Evolutionary conservation across 2,888 invertebrate genomes (phyloP).

Genomic region (Hypena proboscidalis): DNA sequence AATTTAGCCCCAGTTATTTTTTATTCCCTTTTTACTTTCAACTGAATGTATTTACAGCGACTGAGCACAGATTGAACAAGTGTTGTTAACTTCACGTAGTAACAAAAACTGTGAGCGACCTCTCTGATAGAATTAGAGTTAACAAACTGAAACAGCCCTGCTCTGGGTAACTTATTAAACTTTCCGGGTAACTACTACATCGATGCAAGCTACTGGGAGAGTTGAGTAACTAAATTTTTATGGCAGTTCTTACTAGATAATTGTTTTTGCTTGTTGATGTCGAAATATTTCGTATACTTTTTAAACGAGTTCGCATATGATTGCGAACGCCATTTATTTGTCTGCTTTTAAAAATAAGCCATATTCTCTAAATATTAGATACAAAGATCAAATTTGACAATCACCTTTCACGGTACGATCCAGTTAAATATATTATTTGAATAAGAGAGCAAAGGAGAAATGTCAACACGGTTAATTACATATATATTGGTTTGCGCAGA

Average conservation of each 20-base stretch:
- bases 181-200: slow-evolving; percentile 42
- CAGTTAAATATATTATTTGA: too few relatives aligned
- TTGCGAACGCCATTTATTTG: too few relatives aligned
- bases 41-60: slow-evolving; percentile 32
- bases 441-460: too few relatives aligned
- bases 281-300: too few relatives aligned
- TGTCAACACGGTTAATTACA: too few relatives aligned
- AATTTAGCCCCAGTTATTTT: slow-evolving; percentile 30
- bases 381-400: too few relatives aligned
- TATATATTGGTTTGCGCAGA: too few relatives aligned
- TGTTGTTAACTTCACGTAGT: slow-evolving; percentile 44
- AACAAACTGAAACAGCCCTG: slow-evolving; percentile 53
- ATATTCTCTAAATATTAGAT: too few relatives aligned
- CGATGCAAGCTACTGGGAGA: slow-evolving; percentile 17
- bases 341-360: too few relatives aligned
- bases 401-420: too few relatives aligned
- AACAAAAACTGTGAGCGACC: slow-evolving; percentile 49
- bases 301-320: too few relatives aligned
- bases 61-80: slow-evolving; percentile 41
- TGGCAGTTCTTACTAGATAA: slow-evolving; percentile 4
- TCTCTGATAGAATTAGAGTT: slow-evolving; percentile 59
- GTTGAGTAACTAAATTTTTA: slow-evolving; percentile 19
- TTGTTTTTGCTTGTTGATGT: slow-evolving; percentile 4
- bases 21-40: slow-evolving; percentile 21
- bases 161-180: slow-evolving; percentile 51